A percentile compares a stretch with the other conserved stretches of the same genome.
phyloP scores from a whole-genome alignment of 2,797 vertebrate species.

The Gila robusta region DNA sequence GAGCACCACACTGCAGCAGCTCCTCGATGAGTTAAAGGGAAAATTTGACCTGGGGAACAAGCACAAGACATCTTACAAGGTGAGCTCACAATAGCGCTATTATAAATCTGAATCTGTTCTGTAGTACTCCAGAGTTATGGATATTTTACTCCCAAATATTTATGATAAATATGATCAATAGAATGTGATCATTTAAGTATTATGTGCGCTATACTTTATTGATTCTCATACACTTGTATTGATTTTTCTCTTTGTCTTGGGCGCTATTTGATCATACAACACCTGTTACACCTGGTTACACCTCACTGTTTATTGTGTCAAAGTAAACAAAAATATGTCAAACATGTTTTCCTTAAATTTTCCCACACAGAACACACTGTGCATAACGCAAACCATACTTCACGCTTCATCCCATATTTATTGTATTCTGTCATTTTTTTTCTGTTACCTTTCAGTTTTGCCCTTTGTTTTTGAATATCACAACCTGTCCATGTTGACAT shows the following conservation, averaged over 20 bases:
- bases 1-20: conserved; percentile 86
- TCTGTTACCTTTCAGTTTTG: not conserved
- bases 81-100: conserved; percentile 65
- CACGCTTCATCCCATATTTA: not conserved
- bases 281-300: not conserved
- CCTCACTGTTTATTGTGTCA: not conserved
- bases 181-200: not conserved
- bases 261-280: not conserved
- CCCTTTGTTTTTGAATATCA: not conserved
- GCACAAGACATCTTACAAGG: conserved; percentile 76
- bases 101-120: not conserved
- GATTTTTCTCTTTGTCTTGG: not conserved
- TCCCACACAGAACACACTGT: not conserved
- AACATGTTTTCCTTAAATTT: not conserved
- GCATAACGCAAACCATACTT: not conserved
- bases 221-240: not conserved
- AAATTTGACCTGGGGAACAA: conserved; percentile 87
- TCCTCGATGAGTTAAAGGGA: conserved; percentile 93
- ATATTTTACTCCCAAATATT: not conserved
- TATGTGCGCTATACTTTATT: not conserved
- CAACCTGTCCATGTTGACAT: not conserved
- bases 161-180: not conserved
- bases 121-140: not conserved
- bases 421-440: not conserved
- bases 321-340: not conserved